These are phyloP conservation scores for Oreortyx pictus DNA, from an alignment of 2,797 vertebrate species.

Conservation along the genomic window DNA sequence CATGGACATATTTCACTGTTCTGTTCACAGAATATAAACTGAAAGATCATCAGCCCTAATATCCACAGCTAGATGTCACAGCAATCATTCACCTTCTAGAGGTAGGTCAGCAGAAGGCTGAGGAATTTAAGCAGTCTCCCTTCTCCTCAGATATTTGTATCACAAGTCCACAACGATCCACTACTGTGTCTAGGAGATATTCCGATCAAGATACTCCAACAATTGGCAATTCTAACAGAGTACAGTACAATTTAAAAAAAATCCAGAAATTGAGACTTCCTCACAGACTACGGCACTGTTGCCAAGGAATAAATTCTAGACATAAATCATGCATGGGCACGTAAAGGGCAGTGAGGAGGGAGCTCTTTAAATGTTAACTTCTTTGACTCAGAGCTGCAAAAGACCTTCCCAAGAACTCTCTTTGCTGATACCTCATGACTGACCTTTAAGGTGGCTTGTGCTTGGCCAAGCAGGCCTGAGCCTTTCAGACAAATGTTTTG, in stretches of 20 bases:
- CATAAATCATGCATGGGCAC: background rate
- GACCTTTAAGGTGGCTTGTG: slow-evolving; percentile 4
- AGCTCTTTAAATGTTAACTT: background rate
- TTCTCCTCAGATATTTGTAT: background rate
- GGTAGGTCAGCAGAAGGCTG: background rate
- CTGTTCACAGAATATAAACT: slow-evolving; percentile 4
- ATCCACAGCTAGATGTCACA: slow-evolving; percentile 44
- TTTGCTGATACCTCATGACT: background rate
- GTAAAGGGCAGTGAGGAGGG: background rate
- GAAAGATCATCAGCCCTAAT: slow-evolving; percentile 76
- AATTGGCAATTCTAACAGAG: background rate
- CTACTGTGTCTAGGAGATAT: fast-evolving
- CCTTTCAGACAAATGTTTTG: background rate
- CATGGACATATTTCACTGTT: slow-evolving; percentile 58
- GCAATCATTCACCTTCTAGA: background rate
- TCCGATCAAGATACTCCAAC: background rate
- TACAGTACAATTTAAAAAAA: background rate
- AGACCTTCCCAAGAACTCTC: background rate
- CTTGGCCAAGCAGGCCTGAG: background rate
- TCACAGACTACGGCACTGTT: background rate
- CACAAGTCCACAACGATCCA: background rate
- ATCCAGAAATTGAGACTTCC: background rate
- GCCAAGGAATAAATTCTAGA: background rate
- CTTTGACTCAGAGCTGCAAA: background rate
- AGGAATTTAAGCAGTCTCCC: background rate